Percentiles rank a stretch among this genome's conserved stretches.
Evolutionary conservation across 2,113 vertebrate species (phyloP).

Genomic region (Hucho hucho): DNA sequence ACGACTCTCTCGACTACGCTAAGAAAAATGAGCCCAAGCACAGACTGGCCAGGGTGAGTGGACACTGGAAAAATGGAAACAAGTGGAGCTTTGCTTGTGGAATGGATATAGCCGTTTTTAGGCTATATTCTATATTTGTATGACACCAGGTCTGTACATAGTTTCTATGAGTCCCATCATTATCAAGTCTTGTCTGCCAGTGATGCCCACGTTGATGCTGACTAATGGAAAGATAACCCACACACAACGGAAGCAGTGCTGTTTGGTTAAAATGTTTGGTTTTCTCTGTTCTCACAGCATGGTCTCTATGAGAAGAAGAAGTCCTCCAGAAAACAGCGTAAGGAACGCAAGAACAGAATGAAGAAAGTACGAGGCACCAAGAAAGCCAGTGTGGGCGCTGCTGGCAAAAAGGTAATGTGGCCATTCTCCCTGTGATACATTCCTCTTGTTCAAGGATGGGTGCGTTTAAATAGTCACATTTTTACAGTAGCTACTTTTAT

Average conservation of each 20-base stretch:
- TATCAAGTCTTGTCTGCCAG: too few species aligned
- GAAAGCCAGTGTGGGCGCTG: slow-evolving; percentile 91
- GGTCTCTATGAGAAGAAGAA: slow-evolving; percentile 99
- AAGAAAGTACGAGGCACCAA: slow-evolving; percentile 97
- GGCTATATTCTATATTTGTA: too few species aligned
- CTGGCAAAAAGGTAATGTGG: slow-evolving; percentile 92
- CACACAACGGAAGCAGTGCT: too few species aligned
- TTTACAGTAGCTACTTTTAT: background rate
- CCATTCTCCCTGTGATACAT: slow-evolving; percentile 42
- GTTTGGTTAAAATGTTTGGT: background rate
- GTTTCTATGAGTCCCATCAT: too few species aligned
- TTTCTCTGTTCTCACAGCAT: slow-evolving; percentile 73
- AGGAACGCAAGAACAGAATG: slow-evolving; percentile 99
- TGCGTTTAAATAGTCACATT: background rate
- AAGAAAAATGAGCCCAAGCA: slow-evolving; percentile 99
- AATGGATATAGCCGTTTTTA: background rate
- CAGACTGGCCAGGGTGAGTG: slow-evolving; percentile 90
- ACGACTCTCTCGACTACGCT: slow-evolving; percentile 94
- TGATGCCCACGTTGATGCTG: too few species aligned
- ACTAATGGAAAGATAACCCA: too few species aligned
- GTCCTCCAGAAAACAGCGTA: slow-evolving; percentile 96
- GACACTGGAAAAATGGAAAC: background rate
- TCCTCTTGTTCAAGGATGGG: background rate
- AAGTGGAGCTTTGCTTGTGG: background rate
- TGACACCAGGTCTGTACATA: too few species aligned